Conservation (phyloP, 1,140 invertebrate genomes). For the Polypedilum pembai region DNA sequence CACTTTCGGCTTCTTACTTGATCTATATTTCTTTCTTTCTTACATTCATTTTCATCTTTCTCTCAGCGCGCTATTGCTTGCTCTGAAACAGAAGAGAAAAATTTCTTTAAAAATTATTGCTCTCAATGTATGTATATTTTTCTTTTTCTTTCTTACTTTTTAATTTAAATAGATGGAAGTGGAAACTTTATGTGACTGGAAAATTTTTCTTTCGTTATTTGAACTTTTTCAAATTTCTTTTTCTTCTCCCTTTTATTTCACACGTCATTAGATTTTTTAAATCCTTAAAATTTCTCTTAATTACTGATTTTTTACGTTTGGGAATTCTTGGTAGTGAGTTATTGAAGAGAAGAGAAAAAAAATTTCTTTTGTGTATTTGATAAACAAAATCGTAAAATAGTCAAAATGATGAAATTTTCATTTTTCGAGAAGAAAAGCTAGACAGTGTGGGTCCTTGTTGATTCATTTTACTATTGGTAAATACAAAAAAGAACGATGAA, state of each 20-base stretch:
- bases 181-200: neutral
- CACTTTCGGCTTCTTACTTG: slow-evolving; percentile 13
- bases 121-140: neutral
- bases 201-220: neutral
- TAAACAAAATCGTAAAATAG: no score
- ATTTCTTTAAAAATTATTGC: slow-evolving; percentile 9
- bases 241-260: neutral
- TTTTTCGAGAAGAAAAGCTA: no score
- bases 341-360: no score
- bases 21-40: neutral
- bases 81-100: neutral
- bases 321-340: no score
- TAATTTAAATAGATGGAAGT: neutral
- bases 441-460: no score
- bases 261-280: no score
- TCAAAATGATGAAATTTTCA: no score
- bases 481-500: no score
- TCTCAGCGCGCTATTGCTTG: neutral
- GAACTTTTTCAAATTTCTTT: neutral
- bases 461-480: no score
- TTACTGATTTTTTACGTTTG: no score
- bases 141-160: neutral
- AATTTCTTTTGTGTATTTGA: no score
- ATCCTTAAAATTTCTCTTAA: no score
- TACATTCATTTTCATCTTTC: neutral